Percentiles rank a stretch among this genome's conserved stretches.
phyloP scores from a whole-genome alignment of 2,888 invertebrate genomes.

The Amaurobius ferox region DNA sequence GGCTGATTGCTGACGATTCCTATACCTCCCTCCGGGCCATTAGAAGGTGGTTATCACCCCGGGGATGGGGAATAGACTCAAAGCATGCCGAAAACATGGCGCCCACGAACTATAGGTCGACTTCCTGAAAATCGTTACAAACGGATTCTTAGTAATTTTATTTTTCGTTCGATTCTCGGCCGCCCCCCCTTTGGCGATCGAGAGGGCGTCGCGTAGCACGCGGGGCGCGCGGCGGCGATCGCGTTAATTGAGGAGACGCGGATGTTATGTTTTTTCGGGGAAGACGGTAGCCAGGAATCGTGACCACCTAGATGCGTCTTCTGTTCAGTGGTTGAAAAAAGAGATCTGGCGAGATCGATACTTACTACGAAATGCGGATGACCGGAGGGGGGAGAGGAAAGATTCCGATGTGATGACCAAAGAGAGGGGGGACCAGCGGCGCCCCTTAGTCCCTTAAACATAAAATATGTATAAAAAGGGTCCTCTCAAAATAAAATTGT shows the following conservation, averaged over 20 bases:
- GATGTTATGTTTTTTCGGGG: conserved; percentile 45
- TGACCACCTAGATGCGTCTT: conserved; percentile 21
- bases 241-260: conserved; percentile 20
- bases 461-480: too few species aligned
- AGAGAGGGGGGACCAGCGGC: too few species aligned
- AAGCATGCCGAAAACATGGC: conserved; percentile 17
- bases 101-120: conserved; percentile 19
- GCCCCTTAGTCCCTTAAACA: too few species aligned
- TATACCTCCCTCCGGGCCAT: neutral
- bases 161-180: neutral
- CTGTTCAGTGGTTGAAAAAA: too few species aligned
- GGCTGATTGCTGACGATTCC: too few species aligned
- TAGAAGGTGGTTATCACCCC: conserved; percentile 8
- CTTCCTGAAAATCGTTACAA: conserved; percentile 14
- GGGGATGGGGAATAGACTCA: neutral
- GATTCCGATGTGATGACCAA: too few species aligned
- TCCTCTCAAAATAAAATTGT: too few species aligned
- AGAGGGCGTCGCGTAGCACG: conserved; percentile 15
- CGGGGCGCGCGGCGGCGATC: conserved; percentile 16
- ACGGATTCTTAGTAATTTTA: conserved; percentile 4
- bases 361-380: too few species aligned
- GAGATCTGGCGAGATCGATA: too few species aligned
- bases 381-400: too few species aligned
- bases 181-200: neutral
- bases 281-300: conserved; percentile 59